These are phyloP conservation scores for Acanthurus leucopareius DNA, from an alignment of 2,797 vertebrate species.

Conservation along the genomic window DNA sequence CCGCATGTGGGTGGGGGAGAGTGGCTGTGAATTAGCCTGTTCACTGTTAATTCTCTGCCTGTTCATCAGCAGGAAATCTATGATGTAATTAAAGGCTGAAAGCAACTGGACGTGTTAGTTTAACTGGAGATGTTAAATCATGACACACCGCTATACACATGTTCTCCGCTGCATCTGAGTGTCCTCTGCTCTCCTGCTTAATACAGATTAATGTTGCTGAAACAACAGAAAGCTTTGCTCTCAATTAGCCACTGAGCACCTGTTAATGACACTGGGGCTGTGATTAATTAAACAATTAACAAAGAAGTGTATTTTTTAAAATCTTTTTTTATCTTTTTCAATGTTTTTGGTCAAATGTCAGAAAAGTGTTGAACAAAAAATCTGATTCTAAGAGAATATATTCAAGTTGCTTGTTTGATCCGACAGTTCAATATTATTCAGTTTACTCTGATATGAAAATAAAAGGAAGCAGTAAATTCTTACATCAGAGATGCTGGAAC, in stretches of 20 bases:
- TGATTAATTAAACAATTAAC: slow-evolving; percentile 27
- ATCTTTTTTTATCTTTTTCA: no score
- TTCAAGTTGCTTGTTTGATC: neutral
- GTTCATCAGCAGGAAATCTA: slow-evolving; percentile 95
- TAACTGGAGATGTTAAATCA: slow-evolving; percentile 86
- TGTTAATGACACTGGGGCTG: neutral
- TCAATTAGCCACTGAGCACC: slow-evolving; percentile 41
- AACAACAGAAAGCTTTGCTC: slow-evolving; percentile 52
- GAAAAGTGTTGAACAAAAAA: neutral
- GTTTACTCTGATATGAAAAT: neutral
- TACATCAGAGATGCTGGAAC: neutral
- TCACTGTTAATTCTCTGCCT: slow-evolving; percentile 91
- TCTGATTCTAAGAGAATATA: neutral
- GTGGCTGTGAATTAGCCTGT: slow-evolving; percentile 88
- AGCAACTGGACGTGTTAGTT: slow-evolving; percentile 84
- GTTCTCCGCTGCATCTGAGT: slow-evolving; percentile 82
- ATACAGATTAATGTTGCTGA: slow-evolving; percentile 84
- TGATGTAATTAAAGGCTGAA: slow-evolving; percentile 92
- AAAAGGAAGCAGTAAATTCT: neutral
- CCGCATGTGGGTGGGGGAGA: slow-evolving; percentile 78
- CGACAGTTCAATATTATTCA: no score
- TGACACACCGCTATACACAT: slow-evolving; percentile 71
- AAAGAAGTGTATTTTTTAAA: no score
- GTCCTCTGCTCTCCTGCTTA: slow-evolving; percentile 80
- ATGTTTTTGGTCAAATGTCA: neutral